Percentiles rank a stretch among this genome's conserved stretches.
Evolutionary conservation across 2,888 invertebrate genomes (phyloP).

Genomic region (Dryocosmus kuriphilus): DNA sequence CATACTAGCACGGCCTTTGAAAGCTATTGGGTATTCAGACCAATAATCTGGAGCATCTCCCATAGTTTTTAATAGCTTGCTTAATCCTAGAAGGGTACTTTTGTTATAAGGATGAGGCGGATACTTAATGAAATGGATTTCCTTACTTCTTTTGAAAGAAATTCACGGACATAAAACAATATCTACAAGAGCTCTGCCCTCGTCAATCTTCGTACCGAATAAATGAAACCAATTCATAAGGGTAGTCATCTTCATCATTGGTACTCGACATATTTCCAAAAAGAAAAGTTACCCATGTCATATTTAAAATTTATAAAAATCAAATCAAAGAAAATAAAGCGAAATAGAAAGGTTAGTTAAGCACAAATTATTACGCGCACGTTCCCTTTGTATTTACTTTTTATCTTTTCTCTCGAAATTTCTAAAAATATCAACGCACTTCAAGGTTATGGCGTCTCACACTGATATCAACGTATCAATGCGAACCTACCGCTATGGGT

Average conservation of each 20-base stretch:
- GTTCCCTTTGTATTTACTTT: too few relatives aligned
- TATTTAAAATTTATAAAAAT: not conserved
- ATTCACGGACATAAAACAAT: not conserved
- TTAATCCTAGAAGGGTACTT: not conserved
- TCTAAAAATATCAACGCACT: too few relatives aligned
- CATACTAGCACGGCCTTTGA: not conserved
- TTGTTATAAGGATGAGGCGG: conserved; percentile 1
- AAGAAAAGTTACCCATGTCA: not conserved
- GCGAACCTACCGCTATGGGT: too few relatives aligned
- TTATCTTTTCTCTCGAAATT: too few relatives aligned
- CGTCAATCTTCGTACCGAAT: not conserved
- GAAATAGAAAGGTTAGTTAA: too few relatives aligned
- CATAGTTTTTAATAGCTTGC: not conserved
- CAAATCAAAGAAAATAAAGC: not conserved
- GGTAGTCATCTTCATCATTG: not conserved
- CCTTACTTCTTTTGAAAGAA: not conserved
- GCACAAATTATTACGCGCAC: too few relatives aligned
- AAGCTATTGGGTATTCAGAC: not conserved
- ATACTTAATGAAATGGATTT: not conserved
- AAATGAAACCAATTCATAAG: not conserved
- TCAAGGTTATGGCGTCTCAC: too few relatives aligned
- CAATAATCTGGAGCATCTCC: not conserved
- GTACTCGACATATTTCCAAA: not conserved
- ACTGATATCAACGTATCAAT: too few relatives aligned
- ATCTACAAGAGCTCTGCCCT: not conserved